These are phyloP conservation scores for Mus spicilegus DNA, from an alignment of 2,113 vertebrate genomes.

Conservation along the genomic window DNA sequence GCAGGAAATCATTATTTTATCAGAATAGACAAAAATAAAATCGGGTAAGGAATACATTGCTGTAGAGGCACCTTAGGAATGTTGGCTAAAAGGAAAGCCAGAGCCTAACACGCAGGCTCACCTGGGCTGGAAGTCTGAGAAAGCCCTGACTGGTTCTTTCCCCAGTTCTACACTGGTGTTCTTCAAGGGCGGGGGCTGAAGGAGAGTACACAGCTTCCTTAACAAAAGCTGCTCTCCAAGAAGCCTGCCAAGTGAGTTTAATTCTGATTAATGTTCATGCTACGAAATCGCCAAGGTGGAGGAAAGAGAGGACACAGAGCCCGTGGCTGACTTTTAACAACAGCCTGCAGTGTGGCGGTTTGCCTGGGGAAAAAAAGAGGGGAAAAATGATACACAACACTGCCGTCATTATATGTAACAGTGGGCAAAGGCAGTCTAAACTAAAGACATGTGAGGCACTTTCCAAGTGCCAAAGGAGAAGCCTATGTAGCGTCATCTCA, in stretches of 20 bases:
- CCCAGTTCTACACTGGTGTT: background rate
- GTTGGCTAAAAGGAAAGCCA: background rate
- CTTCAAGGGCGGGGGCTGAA: background rate
- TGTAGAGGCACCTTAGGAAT: background rate
- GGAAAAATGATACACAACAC: background rate
- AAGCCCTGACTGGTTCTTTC: background rate
- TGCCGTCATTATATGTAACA: background rate
- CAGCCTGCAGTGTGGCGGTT: background rate
- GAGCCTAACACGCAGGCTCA: background rate
- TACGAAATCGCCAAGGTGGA: background rate
- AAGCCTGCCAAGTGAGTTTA: background rate
- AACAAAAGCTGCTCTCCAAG: background rate
- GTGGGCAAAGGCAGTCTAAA: background rate
- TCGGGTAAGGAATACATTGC: background rate
- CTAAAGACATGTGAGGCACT: background rate
- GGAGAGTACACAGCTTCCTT: background rate
- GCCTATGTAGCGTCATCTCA: background rate
- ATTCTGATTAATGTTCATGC: background rate
- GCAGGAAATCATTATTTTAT: background rate
- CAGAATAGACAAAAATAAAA: background rate
- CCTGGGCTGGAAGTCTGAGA: background rate
- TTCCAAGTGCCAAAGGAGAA: background rate
- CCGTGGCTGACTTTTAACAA: constrained; percentile 14
- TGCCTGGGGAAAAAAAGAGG: background rate
- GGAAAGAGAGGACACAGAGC: background rate